Evolutionary conservation across 2,797 vertebrate genomes (phyloP).

Genomic region (Paedocypris micromegethes): DNA sequence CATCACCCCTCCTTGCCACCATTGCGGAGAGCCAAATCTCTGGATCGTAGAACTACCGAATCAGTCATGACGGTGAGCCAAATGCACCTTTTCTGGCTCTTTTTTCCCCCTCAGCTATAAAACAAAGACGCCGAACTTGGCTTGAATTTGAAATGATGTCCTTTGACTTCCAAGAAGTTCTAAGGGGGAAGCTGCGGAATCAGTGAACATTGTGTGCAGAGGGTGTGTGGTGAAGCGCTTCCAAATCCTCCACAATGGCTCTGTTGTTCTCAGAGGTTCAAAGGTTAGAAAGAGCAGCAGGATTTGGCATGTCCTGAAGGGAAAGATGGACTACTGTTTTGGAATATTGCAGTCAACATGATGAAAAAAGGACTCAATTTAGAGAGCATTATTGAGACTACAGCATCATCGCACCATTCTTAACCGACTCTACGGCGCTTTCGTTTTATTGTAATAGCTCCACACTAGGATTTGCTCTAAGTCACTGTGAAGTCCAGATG

Average conservation of each 20-base stretch:
- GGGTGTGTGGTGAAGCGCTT: constrained; percentile 43
- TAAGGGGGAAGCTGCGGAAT: constrained; percentile 22
- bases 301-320: constrained; percentile 37
- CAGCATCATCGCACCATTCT: neutral
- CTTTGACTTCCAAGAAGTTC: constrained; percentile 18
- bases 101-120: too few relatives aligned
- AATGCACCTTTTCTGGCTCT: neutral
- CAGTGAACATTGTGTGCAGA: constrained; percentile 39
- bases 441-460: neutral
- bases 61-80: constrained; percentile 76
- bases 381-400: constrained; percentile 1
- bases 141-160: neutral
- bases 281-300: constrained; percentile 49
- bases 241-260: constrained; percentile 53
- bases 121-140: neutral
- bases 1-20: constrained; percentile 67
- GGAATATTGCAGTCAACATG: constrained; percentile 29
- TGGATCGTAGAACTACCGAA: constrained; percentile 77
- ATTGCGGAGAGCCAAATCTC: constrained; percentile 74
- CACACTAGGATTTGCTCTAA: too few relatives aligned
- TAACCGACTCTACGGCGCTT: neutral
- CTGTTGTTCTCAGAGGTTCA: constrained; percentile 57
- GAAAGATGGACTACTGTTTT: constrained; percentile 27
- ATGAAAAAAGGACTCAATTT: constrained; percentile 12
- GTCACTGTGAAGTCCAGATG: too few relatives aligned